Evolutionary conservation across 2,888 invertebrate species (phyloP).

Genomic region (Scaeva pyrastri): DNA sequence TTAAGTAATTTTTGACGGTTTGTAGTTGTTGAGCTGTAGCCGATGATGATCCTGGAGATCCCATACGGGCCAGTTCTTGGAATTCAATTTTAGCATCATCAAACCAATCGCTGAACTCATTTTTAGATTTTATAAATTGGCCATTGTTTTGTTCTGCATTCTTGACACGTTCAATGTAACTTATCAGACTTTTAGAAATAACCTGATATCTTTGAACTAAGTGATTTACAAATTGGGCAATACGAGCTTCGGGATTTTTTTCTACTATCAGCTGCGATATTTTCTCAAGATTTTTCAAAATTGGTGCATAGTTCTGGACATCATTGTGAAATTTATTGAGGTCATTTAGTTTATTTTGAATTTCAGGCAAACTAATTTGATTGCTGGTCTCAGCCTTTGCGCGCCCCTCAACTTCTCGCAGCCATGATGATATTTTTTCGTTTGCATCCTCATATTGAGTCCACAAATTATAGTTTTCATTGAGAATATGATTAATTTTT

Average conservation of each 20-base stretch:
- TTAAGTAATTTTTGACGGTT: conserved; percentile 87
- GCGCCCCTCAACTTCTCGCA: conserved; percentile 91
- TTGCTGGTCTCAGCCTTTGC: conserved; percentile 90
- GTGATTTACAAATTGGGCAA: conserved; percentile 92
- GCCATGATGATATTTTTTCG: conserved; percentile 90
- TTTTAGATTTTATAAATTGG: conserved; percentile 89
- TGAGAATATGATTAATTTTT: conserved; percentile 88
- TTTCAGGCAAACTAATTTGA: conserved; percentile 88
- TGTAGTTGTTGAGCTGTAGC: conserved; percentile 89
- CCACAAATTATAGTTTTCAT: conserved; percentile 90
- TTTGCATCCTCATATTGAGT: conserved; percentile 91
- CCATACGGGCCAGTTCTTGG: conserved; percentile 88
- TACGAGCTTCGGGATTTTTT: conserved; percentile 92
- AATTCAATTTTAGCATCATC: conserved; percentile 90
- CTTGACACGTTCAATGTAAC: conserved; percentile 89
- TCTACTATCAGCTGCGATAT: conserved; percentile 90
- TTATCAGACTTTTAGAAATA: conserved; percentile 88
- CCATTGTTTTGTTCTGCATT: conserved; percentile 88
- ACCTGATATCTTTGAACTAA: conserved; percentile 90
- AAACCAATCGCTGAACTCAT: conserved; percentile 91
- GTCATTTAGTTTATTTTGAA: conserved; percentile 89
- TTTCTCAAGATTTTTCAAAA: conserved; percentile 88
- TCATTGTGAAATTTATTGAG: conserved; percentile 87
- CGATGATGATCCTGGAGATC: conserved; percentile 90
- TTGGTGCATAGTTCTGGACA: conserved; percentile 87